phyloP scores from a whole-genome alignment of 2,113 vertebrate species.

The Protomyctophum bolini region DNA sequence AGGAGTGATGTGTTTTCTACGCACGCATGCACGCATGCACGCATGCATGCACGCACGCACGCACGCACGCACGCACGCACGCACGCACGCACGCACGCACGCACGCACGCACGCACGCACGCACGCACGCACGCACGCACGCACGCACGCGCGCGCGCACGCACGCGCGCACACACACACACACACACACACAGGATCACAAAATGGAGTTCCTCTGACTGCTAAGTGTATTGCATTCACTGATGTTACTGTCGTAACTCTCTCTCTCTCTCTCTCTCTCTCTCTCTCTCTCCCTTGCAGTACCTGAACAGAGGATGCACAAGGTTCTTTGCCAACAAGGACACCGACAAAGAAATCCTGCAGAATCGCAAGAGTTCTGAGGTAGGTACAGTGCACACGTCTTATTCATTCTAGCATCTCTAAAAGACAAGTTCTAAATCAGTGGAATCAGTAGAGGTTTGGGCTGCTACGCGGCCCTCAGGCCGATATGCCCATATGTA shows the following conservation, averaged over 20 bases:
- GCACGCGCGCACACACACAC: too few species aligned
- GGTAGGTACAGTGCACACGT: constrained; percentile 85
- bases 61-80: too few species aligned
- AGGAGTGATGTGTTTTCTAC: not conserved
- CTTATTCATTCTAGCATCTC: not conserved
- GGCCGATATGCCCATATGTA: too few species aligned
- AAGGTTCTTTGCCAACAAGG: constrained; percentile 93
- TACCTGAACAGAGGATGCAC: constrained; percentile 97
- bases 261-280: not conserved
- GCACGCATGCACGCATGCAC: not conserved
- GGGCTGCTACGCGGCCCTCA: too few species aligned
- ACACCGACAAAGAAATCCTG: constrained; percentile 91
- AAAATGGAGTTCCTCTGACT: not conserved
- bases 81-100: too few species aligned
- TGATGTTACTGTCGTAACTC: not conserved
- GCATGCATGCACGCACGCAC: too few species aligned
- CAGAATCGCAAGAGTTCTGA: constrained; percentile 95
- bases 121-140: too few species aligned
- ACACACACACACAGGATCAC: not conserved
- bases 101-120: not conserved
- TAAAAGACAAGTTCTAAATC: too few species aligned
- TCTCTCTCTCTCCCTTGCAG: constrained; percentile 64
- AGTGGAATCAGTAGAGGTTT: too few species aligned
- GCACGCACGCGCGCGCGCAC: too few species aligned
- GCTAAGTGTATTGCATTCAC: too few species aligned